A percentile compares a stretch with the other conserved stretches of the same genome.
These are phyloP conservation scores for Synanceia verrucosa DNA, from an alignment of 2,797 vertebrate species.

Conservation along the genomic window DNA sequence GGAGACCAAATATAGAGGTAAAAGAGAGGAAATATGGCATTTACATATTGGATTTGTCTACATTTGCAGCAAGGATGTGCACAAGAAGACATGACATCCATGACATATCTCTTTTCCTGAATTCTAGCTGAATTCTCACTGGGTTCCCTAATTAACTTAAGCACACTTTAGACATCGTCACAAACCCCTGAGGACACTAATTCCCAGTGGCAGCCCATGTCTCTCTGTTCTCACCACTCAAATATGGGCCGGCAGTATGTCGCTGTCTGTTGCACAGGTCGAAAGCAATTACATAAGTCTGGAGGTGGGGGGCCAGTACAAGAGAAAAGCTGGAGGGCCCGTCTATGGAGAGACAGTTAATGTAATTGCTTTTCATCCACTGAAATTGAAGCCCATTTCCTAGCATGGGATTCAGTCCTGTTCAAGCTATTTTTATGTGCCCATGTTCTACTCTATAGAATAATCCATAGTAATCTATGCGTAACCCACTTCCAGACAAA, in stretches of 20 bases:
- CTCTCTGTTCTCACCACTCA: constrained; percentile 54
- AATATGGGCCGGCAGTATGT: constrained; percentile 45
- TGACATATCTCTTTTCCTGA: constrained; percentile 9
- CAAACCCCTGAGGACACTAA: constrained; percentile 49
- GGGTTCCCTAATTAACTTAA: constrained; percentile 54
- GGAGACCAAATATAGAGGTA: not conserved
- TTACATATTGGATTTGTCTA: too few relatives aligned
- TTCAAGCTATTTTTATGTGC: constrained; percentile 72
- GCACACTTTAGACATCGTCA: constrained; percentile 27
- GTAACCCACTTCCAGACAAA: not conserved
- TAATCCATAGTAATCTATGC: too few relatives aligned
- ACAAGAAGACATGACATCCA: constrained; percentile 6
- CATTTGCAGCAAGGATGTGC: too few relatives aligned
- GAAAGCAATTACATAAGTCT: constrained; percentile 75
- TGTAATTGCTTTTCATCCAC: constrained; percentile 79
- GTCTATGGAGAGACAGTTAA: constrained; percentile 71
- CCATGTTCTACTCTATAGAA: constrained; percentile 64
- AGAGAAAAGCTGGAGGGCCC: constrained; percentile 48
- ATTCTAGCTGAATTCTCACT: constrained; percentile 21
- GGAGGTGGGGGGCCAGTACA: constrained; percentile 64
- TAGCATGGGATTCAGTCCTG: constrained; percentile 62
- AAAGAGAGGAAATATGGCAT: not conserved
- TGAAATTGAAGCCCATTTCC: constrained; percentile 80
- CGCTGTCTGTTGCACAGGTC: constrained; percentile 55
- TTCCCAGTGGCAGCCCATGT: constrained; percentile 51